phyloP scores from a whole-genome alignment of 2,113 vertebrate species.

The Platysternon megacephalum region DNA sequence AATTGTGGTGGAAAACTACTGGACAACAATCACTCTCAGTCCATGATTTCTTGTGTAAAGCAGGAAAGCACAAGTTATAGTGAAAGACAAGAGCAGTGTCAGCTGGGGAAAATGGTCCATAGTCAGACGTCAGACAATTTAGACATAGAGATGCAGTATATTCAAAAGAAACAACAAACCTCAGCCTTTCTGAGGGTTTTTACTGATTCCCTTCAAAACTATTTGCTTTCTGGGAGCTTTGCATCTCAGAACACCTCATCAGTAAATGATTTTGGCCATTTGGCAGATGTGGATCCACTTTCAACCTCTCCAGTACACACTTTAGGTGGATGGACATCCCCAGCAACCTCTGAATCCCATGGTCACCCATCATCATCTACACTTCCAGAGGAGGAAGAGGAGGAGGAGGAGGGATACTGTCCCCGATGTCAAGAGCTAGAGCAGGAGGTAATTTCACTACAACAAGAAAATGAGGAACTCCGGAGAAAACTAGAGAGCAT shows the following conservation, averaged over 20 bases:
- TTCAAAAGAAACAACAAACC: conserved; percentile 95
- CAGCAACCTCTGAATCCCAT: conserved; percentile 94
- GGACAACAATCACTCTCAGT: conserved; percentile 85
- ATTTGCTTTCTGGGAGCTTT: conserved; percentile 90
- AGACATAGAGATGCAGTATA: conserved; percentile 88
- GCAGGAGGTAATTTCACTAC: conserved; percentile 96
- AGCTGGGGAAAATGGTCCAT: conserved; percentile 85
- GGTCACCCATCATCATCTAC: conserved; percentile 97
- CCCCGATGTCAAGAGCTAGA: conserved; percentile 96
- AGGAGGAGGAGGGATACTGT: conserved; percentile 93
- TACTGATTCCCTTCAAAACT: conserved; percentile 97
- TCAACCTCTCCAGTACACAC: conserved; percentile 89
- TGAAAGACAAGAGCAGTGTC: conserved; percentile 82
- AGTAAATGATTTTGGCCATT: conserved; percentile 84
- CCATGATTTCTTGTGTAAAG: conserved; percentile 90
- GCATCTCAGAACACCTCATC: conserved; percentile 82
- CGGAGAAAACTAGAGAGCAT: conserved; percentile 93
- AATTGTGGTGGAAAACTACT: conserved; percentile 94
- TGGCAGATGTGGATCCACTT: conserved; percentile 84
- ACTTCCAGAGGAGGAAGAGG: conserved; percentile 92
- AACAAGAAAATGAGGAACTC: conserved; percentile 98
- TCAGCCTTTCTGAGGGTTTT: conserved; percentile 95
- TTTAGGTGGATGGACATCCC: conserved; percentile 94
- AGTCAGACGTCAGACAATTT: conserved; percentile 84
- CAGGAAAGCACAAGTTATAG: conserved; percentile 85